Conservation (phyloP, 2,888 invertebrate species). For the Melinopterus prodromus region DNA sequence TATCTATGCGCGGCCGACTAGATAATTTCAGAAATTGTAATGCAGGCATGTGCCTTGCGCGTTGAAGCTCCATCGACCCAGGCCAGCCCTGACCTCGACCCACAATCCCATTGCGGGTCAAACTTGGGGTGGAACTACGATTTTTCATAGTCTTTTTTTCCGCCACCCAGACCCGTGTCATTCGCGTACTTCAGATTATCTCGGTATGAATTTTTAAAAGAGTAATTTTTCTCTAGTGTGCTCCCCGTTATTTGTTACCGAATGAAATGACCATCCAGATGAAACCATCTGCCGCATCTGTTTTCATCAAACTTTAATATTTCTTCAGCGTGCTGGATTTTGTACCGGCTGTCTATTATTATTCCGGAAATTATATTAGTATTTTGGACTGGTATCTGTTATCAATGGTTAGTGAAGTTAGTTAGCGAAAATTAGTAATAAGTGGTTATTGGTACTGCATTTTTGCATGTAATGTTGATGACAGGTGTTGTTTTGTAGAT, state of each 20-base stretch:
- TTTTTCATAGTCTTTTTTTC: conserved; percentile 12
- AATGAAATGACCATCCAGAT: neutral
- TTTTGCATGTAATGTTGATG: too few relatives aligned
- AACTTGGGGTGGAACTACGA: conserved; percentile 49
- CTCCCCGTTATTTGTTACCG: neutral
- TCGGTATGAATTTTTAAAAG: neutral
- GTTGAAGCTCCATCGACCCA: conserved; percentile 55
- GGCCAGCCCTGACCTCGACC: conserved; percentile 59
- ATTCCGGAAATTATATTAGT: too few relatives aligned
- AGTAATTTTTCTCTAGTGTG: neutral
- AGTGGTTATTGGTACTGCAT: too few relatives aligned
- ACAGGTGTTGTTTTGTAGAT: too few relatives aligned
- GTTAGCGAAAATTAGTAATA: too few relatives aligned
- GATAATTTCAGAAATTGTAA: conserved; percentile 30
- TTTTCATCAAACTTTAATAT: neutral
- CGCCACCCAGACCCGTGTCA: neutral
- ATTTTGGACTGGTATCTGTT: too few relatives aligned
- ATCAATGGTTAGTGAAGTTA: too few relatives aligned
- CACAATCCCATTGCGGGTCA: conserved; percentile 54
- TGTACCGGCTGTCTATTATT: too few relatives aligned
- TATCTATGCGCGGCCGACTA: conserved; percentile 9
- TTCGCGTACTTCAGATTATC: neutral
- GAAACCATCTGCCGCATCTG: neutral
- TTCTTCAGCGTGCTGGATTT: neutral
- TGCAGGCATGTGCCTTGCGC: conserved; percentile 37